A percentile compares a stretch with the other conserved stretches of the same genome.
Evolutionary conservation across 1,140 invertebrate genomes (phyloP).

Genomic region (Drosophila kohkoa): DNA sequence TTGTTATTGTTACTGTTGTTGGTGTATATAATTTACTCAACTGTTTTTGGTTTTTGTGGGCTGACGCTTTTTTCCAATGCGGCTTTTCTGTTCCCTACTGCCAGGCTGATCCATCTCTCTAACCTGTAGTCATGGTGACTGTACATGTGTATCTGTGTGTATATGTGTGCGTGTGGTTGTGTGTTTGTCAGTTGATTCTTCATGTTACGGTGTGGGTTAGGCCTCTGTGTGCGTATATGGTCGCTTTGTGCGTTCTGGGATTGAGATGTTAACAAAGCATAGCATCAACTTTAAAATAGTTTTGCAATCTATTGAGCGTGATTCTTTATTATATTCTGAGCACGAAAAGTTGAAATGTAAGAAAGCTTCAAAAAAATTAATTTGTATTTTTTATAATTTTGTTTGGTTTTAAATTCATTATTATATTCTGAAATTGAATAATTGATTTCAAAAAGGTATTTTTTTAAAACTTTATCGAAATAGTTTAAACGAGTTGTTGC

Average conservation of each 20-base stretch:
- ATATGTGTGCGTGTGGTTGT: constrained; percentile 16
- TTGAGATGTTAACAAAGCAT: constrained; percentile 17
- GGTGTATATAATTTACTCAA: constrained; percentile 80
- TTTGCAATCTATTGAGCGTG: neutral
- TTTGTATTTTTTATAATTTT: neutral
- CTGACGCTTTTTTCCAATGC: constrained; percentile 62
- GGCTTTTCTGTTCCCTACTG: constrained; percentile 60
- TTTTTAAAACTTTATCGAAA: too few relatives aligned
- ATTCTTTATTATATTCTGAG: neutral
- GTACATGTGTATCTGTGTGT: neutral
- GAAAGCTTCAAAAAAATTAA: too few relatives aligned
- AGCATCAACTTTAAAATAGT: neutral
- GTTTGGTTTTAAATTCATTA: neutral
- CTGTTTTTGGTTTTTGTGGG: constrained; percentile 74
- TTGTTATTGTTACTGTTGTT: constrained; percentile 42
- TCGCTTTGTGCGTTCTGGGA: constrained; percentile 41
- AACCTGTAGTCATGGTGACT: constrained; percentile 21
- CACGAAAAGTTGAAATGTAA: neutral
- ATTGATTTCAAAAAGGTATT: too few relatives aligned
- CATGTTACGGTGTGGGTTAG: constrained; percentile 12
- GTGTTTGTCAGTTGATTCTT: constrained; percentile 24
- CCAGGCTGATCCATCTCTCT: constrained; percentile 33
- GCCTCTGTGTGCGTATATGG: constrained; percentile 16
- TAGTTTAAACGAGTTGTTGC: too few relatives aligned
- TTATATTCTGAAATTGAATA: neutral